Evolutionary conservation across 2,113 vertebrate genomes (phyloP), one percentile per base, ranked within the genome.

Genomic region (Oenanthe melanoleuca): DNA sequence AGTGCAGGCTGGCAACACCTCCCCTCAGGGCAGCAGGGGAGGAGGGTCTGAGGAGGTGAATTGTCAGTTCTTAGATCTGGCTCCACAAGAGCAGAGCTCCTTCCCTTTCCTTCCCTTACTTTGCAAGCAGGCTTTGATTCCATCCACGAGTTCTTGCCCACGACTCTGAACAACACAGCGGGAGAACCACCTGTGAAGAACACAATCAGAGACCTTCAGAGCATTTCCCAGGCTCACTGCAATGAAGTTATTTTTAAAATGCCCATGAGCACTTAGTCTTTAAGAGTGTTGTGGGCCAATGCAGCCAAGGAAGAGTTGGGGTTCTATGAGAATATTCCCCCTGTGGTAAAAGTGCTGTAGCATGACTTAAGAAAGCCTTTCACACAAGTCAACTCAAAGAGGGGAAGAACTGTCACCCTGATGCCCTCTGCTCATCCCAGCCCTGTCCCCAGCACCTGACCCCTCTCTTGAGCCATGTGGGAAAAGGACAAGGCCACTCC

Each of bases 141-240:
- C 98, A 29, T 99, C 99, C 67, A 99, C 99, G 60, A 99, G 98
- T 94, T 99, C 99, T 73, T 99, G 99, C 38, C 98, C 99, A 85
- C 97, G 97, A 60, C 97, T 97, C 89, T 99, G 99, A 87, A 99
- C 95, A 22, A 98, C 98, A 38, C 99, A 99, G 85, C 98, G 99
- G 2, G 99, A 99, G 94, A 98, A 99, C 99, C 99, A 99, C 73
- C 99, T 99, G 75, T 55, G n/a, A 64, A 85, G 59, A 52, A 42
- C 52, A 90, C 56, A 75, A 56, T 24, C 37, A 56, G 22, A 75
- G 47, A 64, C 12, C 15, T 49, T 44, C 45, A 81, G 49, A 93
- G 33, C n/a, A 45, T 8, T 75, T 45, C 50, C 45, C 42, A 64
- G 61, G 29, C 44, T 71, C 33, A 9, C 19, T 28, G 52, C 74